Base-by-base conservation (phyloP, 2,888 invertebrate species). In the Drosophila vallismaia region DNA sequence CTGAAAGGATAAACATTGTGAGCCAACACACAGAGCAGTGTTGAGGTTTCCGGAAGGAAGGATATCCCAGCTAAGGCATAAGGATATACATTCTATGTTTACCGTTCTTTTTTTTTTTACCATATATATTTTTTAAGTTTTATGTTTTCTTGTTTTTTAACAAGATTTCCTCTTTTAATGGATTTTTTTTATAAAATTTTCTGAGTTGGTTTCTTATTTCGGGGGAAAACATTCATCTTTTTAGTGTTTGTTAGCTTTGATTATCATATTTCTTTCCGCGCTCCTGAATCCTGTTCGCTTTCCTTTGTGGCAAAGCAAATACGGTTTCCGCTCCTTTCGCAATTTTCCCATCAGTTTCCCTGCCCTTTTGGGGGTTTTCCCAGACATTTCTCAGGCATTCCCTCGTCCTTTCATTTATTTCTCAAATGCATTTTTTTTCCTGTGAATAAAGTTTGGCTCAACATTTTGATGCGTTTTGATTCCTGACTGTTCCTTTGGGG, bases 391-490 rank as follows among this genome's bases (percentile, higher is more conserved):
- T 62, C 71, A 42, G 40, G 19, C 64, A 55, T 48, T 60, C 60
- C 42, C 42, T 31, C 1, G 10, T 12, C 8, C 31, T 49, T 76
- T 67, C 67, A 64, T 55, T 64, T 75, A 46, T 69, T 67, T 67
- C 59, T n/a, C 12, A 84, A 84, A 76, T 85, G 76, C 85, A 81
- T 74, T 86, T 86, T 78, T 69, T 71, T 73, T 50, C 64, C 69
- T 75, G 68, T 75, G 85, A 70, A 86, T 72, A 78, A 81, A 85
- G 87, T 81, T 82, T 76, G 81, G 79, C 68, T 82, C 72, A 81
- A 81, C 82, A 82, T 76, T 82, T 82, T 84, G 85, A 76, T 82
- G 87, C 87, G 72, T 76, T 83, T 77, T 77, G 71, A 70, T 77
- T 68, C 74, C 63, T 70, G 73, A 53, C 70, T 72, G 8, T 14